Evolutionary conservation across 2,113 vertebrate species (phyloP).

Genomic region (Danionella cerebrum): DNA sequence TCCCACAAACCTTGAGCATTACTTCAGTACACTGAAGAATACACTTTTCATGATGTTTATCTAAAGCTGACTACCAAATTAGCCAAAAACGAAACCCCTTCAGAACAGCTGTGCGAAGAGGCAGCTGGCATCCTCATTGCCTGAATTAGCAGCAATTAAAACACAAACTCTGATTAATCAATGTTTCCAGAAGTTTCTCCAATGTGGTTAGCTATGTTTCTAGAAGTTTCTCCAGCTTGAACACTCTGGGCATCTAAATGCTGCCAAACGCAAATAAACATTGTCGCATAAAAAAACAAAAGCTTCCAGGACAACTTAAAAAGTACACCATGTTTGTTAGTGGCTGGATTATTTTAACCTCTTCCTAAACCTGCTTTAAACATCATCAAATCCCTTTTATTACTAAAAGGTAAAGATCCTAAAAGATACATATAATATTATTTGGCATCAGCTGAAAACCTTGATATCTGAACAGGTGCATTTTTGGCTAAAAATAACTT

Average conservation of each 20-base stretch:
- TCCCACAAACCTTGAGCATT: too few relatives aligned
- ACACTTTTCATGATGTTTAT: neutral
- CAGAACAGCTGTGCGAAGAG: constrained; percentile 16
- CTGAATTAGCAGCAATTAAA: constrained; percentile 8
- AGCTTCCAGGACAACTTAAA: neutral
- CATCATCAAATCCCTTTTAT: too few relatives aligned
- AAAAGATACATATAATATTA: too few relatives aligned
- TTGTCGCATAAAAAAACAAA: neutral
- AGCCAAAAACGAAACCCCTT: neutral
- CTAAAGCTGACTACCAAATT: too few relatives aligned
- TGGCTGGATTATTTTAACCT: too few relatives aligned
- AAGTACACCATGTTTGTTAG: too few relatives aligned
- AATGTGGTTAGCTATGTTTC: constrained; percentile 15
- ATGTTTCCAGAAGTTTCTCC: constrained; percentile 27
- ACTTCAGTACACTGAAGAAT: too few relatives aligned
- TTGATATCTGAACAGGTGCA: too few relatives aligned
- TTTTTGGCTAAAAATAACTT: too few relatives aligned
- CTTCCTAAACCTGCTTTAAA: too few relatives aligned
- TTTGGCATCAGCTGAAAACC: too few relatives aligned
- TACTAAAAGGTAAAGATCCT: too few relatives aligned
- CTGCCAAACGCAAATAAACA: constrained; percentile 4
- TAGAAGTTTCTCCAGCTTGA: neutral
- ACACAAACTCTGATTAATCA: constrained; percentile 27
- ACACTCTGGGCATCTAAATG: neutral
- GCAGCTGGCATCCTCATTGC: constrained; percentile 23